Percentiles rank a stretch among this genome's conserved stretches.
phyloP scores from a whole-genome alignment of 1,140 invertebrate genomes.

The Aphis craccivora region DNA sequence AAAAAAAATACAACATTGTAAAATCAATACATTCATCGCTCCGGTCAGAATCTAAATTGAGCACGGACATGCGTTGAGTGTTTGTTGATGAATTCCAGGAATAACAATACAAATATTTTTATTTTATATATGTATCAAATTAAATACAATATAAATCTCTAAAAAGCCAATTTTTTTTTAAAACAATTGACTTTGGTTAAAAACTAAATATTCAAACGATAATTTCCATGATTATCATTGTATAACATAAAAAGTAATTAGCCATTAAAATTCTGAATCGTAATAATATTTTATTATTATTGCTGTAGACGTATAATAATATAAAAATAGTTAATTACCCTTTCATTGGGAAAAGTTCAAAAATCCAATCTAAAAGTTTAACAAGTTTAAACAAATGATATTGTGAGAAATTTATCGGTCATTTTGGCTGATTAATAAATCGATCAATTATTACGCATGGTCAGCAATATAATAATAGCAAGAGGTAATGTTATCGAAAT shows the following conservation, averaged over 20 bases:
- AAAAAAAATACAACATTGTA: too few relatives aligned
- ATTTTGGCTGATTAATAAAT: background rate
- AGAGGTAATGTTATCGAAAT: background rate
- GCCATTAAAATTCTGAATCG: background rate
- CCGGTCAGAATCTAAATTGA: too few relatives aligned
- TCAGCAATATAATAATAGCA: background rate
- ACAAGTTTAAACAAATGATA: background rate
- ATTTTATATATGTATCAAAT: background rate
- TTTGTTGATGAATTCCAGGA: background rate
- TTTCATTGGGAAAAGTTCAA: background rate
- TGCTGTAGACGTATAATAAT: background rate
- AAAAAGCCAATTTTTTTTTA: background rate
- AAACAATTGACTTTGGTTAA: background rate
- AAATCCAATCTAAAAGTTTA: slow-evolving; percentile 1
- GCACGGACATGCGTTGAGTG: background rate
- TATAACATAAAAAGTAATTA: background rate
- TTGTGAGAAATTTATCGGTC: background rate
- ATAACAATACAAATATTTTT: background rate
- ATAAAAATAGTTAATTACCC: background rate
- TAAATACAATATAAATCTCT: background rate
- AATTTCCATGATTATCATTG: background rate
- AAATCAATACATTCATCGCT: too few relatives aligned
- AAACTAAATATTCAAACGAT: background rate
- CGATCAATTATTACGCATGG: background rate
- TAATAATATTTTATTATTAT: background rate